Base-by-base conservation (phyloP, 2,113 vertebrate species). In the Smithornis capensis region DNA sequence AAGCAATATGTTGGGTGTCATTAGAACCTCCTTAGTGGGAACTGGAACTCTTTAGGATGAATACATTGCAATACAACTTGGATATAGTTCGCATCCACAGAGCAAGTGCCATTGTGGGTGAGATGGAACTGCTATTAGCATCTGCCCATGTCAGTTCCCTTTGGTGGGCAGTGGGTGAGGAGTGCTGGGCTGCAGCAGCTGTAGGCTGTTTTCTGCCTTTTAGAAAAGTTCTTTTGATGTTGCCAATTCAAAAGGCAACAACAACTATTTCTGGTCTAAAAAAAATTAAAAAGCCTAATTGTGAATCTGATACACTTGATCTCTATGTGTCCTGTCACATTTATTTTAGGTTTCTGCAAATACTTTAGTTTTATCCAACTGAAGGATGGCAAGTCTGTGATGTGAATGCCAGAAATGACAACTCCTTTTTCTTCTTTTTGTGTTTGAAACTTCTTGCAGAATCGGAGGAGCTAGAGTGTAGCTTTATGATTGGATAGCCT, bases 361-460 rank as follows among this genome's bases (percentile, higher is more conserved):
- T 65, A 56, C 25, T 95, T 91, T 74, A 38, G 55, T 95, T 94
- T 94, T 84, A 92, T 87, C 57, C 25, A 62, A 45, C 62, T 69
- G 22, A 71, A 89, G 47, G 45, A 52, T 75, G 68, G 40, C 84
- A 95, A 42, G 78, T 67, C 70, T 81, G 77, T 91, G 55, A 84
- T 81, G 40, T 29, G 60, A 80, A 42, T 70, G 68, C 68, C 87
- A 94, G 81, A 94, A 92, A 55, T 77, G 79, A 88, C 91, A 94
- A 56, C 64, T 94, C 77, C 33, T 65, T 85, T 82, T 71, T 33
- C 53, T 85, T 87, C 53, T 83, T 87, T 60, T 35, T 74, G 12
- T 56, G 21, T 82, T 83, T 65, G 82, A 89, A 89, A 75, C 42
- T 81, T 85, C 64, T 82, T 85, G 82, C 65, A 47, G 64, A 77